Conservation (phyloP, 35 echinoderm and acorn worm genomes). For the Apostichopus japonicus region DNA sequence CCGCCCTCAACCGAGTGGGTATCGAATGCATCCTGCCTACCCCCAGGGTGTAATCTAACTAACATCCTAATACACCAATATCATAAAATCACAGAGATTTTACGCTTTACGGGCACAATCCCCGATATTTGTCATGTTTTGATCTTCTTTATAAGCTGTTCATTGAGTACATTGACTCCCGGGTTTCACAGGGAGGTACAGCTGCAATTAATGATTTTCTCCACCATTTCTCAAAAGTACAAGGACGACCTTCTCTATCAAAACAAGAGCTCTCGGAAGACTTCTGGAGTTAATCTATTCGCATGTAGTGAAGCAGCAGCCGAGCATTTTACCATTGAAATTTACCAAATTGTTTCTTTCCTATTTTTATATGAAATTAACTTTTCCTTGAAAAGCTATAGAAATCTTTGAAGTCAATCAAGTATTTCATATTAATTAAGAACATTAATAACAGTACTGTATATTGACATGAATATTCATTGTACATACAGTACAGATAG, state of each 20-base stretch:
- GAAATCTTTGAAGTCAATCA: no score
- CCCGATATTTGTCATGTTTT: constrained; percentile 26
- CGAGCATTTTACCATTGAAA: no score
- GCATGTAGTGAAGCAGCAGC: no score
- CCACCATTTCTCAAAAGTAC: neutral
- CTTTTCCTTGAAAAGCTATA: no score
- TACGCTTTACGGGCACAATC: constrained; percentile 26
- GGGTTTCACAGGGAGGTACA: neutral
- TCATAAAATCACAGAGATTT: constrained; percentile 43
- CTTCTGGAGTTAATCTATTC: no score
- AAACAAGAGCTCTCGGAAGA: neutral
- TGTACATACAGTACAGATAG: no score
- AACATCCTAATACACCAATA: constrained; percentile 6
- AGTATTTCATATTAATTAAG: no score
- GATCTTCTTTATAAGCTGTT: constrained; percentile 21
- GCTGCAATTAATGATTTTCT: constrained; percentile 27
- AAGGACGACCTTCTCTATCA: neutral
- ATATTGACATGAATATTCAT: no score
- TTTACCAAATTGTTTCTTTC: no score
- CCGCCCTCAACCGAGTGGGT: constrained; percentile 18
- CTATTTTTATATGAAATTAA: no score
- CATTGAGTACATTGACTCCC: constrained; percentile 40
- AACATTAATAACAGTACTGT: no score
- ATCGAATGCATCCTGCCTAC: constrained; percentile 29
- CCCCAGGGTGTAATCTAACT: neutral